Percentiles rank a stretch among this genome's conserved stretches.
Evolutionary conservation across 64 coral and sea anemone genomes (phyloP).

Genomic region (Catalaphyllia jardinei): DNA sequence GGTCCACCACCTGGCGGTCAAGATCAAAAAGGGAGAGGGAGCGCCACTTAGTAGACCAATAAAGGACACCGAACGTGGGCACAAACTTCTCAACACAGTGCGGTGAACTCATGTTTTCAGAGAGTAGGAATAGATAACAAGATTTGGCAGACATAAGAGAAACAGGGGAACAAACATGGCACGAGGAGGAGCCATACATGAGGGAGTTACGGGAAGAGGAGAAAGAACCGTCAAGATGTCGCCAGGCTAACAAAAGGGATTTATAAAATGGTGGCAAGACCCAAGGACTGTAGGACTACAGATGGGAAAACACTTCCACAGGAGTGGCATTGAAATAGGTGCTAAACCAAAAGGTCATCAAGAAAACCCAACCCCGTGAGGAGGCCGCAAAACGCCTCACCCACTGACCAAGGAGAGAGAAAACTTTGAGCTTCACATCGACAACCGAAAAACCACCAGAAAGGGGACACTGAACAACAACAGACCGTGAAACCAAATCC

Average conservation of each 20-base stretch:
- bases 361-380: neutral
- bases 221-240: neutral
- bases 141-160: neutral
- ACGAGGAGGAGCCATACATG: neutral
- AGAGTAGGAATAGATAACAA: neutral
- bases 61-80: neutral
- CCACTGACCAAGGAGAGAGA: neutral
- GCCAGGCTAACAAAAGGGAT: neutral
- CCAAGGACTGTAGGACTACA: neutral
- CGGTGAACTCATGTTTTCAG: neutral
- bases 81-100: neutral
- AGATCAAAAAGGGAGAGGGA: neutral
- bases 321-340: neutral
- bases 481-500: neutral
- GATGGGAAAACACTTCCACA: neutral
- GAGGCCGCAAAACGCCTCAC: neutral
- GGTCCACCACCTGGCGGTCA: neutral
- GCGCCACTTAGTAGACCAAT: conserved; percentile 18
- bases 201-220: neutral
- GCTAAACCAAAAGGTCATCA: neutral
- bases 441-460: neutral
- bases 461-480: neutral
- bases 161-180: neutral
- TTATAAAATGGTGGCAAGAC: neutral
- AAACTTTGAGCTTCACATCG: neutral